A percentile compares a stretch with the other conserved stretches of the same genome.
These are phyloP conservation scores for Cecropterus lyciades DNA, from an alignment of 1,140 invertebrate species.

Conservation along the genomic window DNA sequence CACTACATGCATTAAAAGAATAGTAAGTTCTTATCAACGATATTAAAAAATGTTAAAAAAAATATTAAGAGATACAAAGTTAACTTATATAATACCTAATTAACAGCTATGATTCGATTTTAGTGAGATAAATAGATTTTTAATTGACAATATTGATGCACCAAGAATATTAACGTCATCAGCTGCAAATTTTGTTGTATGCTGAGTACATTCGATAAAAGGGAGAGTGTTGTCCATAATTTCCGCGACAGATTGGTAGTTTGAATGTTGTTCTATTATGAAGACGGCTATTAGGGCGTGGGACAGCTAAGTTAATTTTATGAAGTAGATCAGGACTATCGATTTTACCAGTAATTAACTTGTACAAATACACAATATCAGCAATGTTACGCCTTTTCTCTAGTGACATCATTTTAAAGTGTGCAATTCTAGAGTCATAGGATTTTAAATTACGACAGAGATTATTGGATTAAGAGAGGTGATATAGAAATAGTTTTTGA, in stretches of 20 bases:
- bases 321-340: conserved; percentile 2
- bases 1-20: too few species aligned
- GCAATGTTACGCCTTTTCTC: too few species aligned
- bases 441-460: conserved; percentile 5
- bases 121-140: neutral
- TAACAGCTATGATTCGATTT: neutral
- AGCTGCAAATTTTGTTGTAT: conserved; percentile 7
- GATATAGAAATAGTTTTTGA: conserved; percentile 23
- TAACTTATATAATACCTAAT: neutral
- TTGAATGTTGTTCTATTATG: conserved; percentile 2
- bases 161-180: conserved; percentile 1
- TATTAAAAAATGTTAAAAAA: neutral
- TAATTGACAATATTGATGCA: conserved; percentile 2
- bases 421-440: too few species aligned
- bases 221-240: neutral
- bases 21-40: too few species aligned
- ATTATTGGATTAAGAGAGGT: conserved; percentile 13
- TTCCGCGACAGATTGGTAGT: too few species aligned
- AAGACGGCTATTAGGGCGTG: conserved; percentile 7
- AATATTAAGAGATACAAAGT: neutral
- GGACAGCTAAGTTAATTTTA: conserved; percentile 2
- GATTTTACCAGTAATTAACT: too few species aligned
- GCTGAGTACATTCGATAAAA: conserved; percentile 1
- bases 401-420: too few species aligned
- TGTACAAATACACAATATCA: too few species aligned